Evolutionary conservation across 2,888 invertebrate genomes (phyloP).

Genomic region (Ceratothoa steindachneri): DNA sequence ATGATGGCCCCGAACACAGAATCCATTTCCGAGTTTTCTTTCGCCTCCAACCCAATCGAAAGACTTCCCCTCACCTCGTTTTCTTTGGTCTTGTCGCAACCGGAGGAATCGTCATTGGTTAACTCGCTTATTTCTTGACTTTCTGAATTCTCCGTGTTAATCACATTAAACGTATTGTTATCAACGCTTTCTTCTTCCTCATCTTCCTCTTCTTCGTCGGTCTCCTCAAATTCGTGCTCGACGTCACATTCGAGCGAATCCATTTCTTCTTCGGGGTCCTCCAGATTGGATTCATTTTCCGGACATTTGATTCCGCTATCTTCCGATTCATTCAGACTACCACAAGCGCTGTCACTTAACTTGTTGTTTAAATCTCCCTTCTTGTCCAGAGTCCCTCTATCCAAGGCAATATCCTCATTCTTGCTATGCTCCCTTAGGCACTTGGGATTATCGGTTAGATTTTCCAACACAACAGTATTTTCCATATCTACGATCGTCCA

Average conservation of each 20-base stretch:
- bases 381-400: not conserved
- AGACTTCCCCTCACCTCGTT: constrained; percentile 10
- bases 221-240: not conserved
- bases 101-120: constrained; percentile 24
- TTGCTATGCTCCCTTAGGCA: not conserved
- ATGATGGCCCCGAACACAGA: not conserved
- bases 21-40: constrained; percentile 13
- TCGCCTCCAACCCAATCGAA: not conserved
- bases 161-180: constrained; percentile 38
- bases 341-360: constrained; percentile 1
- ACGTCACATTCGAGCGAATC: not conserved
- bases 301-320: constrained; percentile 7
- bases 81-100: constrained; percentile 18
- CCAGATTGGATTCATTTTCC: constrained; percentile 1
- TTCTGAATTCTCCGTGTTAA: constrained; percentile 32
- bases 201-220: not conserved
- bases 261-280: not conserved
- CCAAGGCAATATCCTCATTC: not conserved
- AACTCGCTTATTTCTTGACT: constrained; percentile 32
- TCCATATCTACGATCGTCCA: too few relatives aligned
- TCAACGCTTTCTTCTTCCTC: constrained; percentile 28
- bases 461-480: too few relatives aligned
- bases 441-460: too few relatives aligned
- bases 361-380: not conserved
- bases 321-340: constrained; percentile 1